Percentiles rank a stretch among this genome's conserved stretches.
Conservation (phyloP, 1,140 invertebrate genomes). For the Drosophila oshimai region DNA sequence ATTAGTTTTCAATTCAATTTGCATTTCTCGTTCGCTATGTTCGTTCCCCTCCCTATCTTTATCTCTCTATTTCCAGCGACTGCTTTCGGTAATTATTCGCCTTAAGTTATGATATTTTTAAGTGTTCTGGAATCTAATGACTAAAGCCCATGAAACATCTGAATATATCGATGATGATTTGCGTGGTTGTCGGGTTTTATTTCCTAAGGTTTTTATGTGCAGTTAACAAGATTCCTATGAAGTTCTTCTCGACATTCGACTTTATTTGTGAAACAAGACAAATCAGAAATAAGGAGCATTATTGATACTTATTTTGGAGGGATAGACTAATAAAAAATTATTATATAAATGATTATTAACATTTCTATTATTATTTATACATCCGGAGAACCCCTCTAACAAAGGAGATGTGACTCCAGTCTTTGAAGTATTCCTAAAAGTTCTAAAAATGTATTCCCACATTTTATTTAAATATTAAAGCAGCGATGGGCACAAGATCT, state of each 20-base stretch:
- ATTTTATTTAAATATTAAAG: no score
- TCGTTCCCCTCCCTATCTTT: neutral
- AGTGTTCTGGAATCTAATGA: constrained; percentile 64
- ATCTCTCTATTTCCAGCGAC: constrained; percentile 8
- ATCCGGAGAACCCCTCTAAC: no score
- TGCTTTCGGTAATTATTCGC: constrained; percentile 52
- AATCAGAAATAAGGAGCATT: no score
- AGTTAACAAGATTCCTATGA: constrained; percentile 2
- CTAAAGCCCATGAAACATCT: constrained; percentile 20
- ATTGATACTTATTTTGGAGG: no score
- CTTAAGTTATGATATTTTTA: constrained; percentile 64
- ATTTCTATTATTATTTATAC: no score
- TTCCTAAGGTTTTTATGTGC: constrained; percentile 40
- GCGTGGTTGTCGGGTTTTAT: neutral
- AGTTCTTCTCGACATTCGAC: neutral
- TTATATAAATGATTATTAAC: no score
- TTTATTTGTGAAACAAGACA: no score
- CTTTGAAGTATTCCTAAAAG: no score
- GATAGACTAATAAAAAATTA: no score
- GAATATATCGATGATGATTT: constrained; percentile 41
- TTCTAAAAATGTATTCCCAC: no score
- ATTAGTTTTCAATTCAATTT: constrained; percentile 80
- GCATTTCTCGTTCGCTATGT: constrained; percentile 50
- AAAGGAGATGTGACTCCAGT: no score
- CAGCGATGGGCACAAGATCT: no score